Conservation (phyloP, 1,140 invertebrate genomes). For the Achroia grisella region DNA sequence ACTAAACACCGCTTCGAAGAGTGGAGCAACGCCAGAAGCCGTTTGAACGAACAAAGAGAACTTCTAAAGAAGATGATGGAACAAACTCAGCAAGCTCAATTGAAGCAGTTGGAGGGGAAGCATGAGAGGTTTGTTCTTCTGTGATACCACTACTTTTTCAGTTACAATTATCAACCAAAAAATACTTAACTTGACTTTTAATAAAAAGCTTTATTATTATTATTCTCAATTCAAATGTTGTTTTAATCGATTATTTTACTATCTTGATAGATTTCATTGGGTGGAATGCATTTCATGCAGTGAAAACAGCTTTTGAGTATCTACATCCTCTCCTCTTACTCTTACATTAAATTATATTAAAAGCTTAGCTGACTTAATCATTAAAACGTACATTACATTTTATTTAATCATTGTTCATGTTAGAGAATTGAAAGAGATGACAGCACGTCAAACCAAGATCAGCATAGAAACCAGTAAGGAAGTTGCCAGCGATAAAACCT, state of each 20-base stretch:
- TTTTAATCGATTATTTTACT: too few relatives aligned
- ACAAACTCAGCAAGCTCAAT: conserved; percentile 87
- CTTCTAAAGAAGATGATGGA: conserved; percentile 91
- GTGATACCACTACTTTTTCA: too few relatives aligned
- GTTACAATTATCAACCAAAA: too few relatives aligned
- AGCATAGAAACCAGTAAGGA: conserved; percentile 98
- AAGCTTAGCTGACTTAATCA: background rate
- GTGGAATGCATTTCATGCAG: too few relatives aligned
- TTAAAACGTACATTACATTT: too few relatives aligned
- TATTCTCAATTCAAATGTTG: too few relatives aligned
- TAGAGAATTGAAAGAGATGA: conserved; percentile 97
- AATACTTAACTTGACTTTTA: too few relatives aligned
- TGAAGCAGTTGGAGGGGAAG: conserved; percentile 91
- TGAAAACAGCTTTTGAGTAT: too few relatives aligned
- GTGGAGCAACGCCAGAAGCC: conserved; percentile 87
- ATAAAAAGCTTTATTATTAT: too few relatives aligned
- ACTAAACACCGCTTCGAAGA: conserved; percentile 93
- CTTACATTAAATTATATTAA: too few relatives aligned
- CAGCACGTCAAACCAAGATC: conserved; percentile 94
- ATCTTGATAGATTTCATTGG: too few relatives aligned
- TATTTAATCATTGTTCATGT: background rate
- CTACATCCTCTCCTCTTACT: too few relatives aligned
- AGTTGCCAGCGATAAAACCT: conserved; percentile 95
- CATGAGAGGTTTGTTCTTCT: conserved; percentile 83
- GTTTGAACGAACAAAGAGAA: conserved; percentile 90